A percentile compares a stretch with the other conserved stretches of the same genome.
phyloP scores from a whole-genome alignment of 1,140 invertebrate genomes.

The Drosophila athabasca region DNA sequence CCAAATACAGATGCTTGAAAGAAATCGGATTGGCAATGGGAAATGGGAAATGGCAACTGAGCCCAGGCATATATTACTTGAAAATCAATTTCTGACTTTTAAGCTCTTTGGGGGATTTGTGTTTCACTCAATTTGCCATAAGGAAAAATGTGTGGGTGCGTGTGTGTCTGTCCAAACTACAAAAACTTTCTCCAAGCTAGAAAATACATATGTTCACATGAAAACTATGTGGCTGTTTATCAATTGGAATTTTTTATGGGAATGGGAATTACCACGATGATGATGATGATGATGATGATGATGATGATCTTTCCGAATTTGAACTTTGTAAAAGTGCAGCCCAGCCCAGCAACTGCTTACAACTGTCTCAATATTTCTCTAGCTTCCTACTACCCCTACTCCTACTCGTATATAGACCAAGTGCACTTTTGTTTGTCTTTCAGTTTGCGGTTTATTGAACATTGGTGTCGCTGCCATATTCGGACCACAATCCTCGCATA shows the following conservation, averaged over 20 bases:
- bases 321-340: slow-evolving; percentile 2
- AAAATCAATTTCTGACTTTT: slow-evolving; percentile 67
- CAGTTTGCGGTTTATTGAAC: slow-evolving; percentile 94
- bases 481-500: slow-evolving; percentile 95
- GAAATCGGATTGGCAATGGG: slow-evolving; percentile 17
- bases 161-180: too few relatives aligned
- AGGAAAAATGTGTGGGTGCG: background rate
- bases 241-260: background rate
- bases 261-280: background rate
- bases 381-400: too few relatives aligned
- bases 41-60: slow-evolving; percentile 21
- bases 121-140: slow-evolving; percentile 41
- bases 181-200: too few relatives aligned
- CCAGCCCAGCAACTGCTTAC: background rate
- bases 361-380: too few relatives aligned
- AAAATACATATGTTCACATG: too few relatives aligned
- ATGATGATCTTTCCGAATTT: background rate
- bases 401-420: slow-evolving; percentile 1
- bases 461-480: slow-evolving; percentile 96
- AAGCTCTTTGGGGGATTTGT: slow-evolving; percentile 49
- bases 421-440: slow-evolving; percentile 65
- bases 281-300: background rate
- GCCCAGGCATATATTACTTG: slow-evolving; percentile 52
- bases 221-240: background rate
- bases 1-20: slow-evolving; percentile 17